Evolutionary conservation across 1,140 invertebrate species (phyloP), one percentile per base, ranked within the genome.

Genomic region (Olivierus martensii): DNA sequence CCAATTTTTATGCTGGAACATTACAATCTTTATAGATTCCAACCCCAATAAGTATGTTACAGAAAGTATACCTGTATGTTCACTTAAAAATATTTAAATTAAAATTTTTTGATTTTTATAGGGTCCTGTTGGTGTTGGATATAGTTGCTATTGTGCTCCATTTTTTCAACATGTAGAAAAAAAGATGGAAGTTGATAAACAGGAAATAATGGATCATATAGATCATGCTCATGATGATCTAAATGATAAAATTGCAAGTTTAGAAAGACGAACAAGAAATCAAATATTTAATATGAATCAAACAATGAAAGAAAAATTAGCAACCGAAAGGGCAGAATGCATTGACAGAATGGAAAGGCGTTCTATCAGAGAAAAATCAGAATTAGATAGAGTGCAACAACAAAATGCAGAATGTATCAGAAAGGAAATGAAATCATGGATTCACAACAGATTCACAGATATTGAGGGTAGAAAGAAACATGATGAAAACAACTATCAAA

Each of bases 131-230:
- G 88, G 89, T 2, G 83, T 89, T 9, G 84, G 85, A 0, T 84
- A 87, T 62, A 83, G 83, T 2, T 87, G 84, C 65, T 84, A 84
- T 62, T 86, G 83, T 65, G 79, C 78, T 0, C 83, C 84, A 4
- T 82, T 90, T 62, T 84, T 94, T 64, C 77, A 83, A 55, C 83
- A 89, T 54, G 80, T 93, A 65, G 88, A 93, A 67, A 79, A 85
- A 45, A 82, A 84, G 56, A 65, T 93, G 12, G 87, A 87, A 61
- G 77, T 79, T 56, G 85, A 90, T 61, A 86, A 87, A 53, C 79
- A 85, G 51, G 86, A 90, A 61, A 63, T 93, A 3, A 84, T 89
- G 62, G 79, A 83, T 15, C 82, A 87, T 57, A 83, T 91, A 10
- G 81, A 86, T 63, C 76, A 79, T 55, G 83, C 84, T 3, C 84